phyloP scores from a whole-genome alignment of 2,888 invertebrate species.

The Brachycybe producta region DNA sequence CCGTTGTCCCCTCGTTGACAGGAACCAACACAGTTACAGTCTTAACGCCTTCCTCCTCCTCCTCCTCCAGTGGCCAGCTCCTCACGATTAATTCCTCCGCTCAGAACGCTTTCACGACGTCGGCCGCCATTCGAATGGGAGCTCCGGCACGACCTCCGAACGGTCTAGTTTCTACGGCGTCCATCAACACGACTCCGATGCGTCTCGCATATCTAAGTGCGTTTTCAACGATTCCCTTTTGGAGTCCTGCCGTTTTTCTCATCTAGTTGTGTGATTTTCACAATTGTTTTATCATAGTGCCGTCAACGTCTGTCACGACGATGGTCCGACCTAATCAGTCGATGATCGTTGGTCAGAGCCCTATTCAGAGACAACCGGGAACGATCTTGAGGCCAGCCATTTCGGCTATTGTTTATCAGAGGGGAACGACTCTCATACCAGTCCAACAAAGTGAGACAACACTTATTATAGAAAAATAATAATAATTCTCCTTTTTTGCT shows the following conservation, averaged over 20 bases:
- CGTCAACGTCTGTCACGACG: constrained; percentile 2
- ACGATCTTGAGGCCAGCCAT: not conserved
- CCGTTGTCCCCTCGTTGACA: not conserved
- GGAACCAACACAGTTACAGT: constrained; percentile 7
- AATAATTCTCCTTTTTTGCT: not conserved
- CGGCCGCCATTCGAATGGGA: not conserved
- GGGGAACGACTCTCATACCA: constrained; percentile 6
- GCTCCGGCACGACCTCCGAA: too few species aligned
- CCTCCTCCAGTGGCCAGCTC: not conserved
- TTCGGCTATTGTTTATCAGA: constrained; percentile 4
- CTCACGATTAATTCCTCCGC: not conserved
- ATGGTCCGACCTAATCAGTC: constrained; percentile 9
- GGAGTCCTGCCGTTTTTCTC: not conserved
- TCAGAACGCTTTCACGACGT: not conserved
- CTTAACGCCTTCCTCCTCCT: not conserved
- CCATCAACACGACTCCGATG: not conserved
- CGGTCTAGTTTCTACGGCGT: not conserved
- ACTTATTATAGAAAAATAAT: too few species aligned
- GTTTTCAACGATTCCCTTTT: not conserved
- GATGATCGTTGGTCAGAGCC: not conserved
- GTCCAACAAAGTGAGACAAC: constrained; percentile 5
- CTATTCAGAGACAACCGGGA: not conserved
- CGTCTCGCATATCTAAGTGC: constrained; percentile 9
- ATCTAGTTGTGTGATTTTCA: not conserved
- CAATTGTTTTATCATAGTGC: not conserved